These are phyloP conservation scores for Danio tinwini DNA, from an alignment of 2,797 vertebrate species.

Conservation along the genomic window DNA sequence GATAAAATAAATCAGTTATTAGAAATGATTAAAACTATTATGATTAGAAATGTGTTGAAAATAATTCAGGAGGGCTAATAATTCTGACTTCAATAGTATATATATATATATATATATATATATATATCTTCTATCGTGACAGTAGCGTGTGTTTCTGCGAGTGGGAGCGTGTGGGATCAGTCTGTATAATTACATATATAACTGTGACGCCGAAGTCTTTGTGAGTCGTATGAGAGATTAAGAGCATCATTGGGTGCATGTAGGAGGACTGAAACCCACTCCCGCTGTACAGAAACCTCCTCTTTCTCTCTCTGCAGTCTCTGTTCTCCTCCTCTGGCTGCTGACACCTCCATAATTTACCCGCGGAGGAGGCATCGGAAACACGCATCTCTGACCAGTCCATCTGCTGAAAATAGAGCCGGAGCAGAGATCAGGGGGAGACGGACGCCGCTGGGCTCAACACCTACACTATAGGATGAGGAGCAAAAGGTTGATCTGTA, in stretches of 20 bases:
- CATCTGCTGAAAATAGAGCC: constrained; percentile 69
- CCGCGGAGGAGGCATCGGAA: constrained; percentile 70
- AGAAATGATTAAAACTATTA: no score
- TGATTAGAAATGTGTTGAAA: no score
- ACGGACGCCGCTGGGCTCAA: constrained; percentile 18
- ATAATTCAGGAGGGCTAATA: no score
- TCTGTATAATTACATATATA: constrained; percentile 59
- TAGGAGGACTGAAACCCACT: constrained; percentile 48
- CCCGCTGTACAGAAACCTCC: constrained; percentile 42
- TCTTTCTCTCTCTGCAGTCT: neutral
- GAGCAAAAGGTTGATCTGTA: constrained; percentile 1
- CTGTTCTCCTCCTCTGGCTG: constrained; percentile 46
- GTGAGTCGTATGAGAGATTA: constrained; percentile 45
- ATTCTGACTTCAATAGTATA: no score
- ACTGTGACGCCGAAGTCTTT: constrained; percentile 51
- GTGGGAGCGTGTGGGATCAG: constrained; percentile 56
- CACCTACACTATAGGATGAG: constrained; percentile 25
- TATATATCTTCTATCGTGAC: constrained; percentile 14
- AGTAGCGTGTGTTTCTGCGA: constrained; percentile 29
- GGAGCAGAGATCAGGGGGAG: constrained; percentile 27
- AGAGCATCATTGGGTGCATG: constrained; percentile 49
- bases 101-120: no score
- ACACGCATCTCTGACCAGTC: constrained; percentile 74
- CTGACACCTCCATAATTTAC: constrained; percentile 66
- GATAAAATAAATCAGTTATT: no score